Conservation (phyloP, 2,888 invertebrate species). For the Linnaemya tessellans region DNA sequence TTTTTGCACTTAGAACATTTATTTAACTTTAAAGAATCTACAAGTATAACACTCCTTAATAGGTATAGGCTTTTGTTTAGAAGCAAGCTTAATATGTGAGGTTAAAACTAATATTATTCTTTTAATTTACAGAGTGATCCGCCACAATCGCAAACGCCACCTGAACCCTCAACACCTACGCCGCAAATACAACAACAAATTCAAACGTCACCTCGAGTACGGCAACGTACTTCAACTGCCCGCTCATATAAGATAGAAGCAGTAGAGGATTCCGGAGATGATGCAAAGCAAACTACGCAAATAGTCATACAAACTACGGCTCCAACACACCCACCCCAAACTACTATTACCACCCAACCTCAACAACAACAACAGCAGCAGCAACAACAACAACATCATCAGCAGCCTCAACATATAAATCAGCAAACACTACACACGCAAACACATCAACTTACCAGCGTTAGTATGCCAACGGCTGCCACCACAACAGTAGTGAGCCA, state of each 20-base stretch:
- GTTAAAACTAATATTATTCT: too few species aligned
- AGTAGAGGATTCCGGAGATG: conserved; percentile 86
- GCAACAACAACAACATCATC: too few species aligned
- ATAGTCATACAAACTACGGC: conserved; percentile 84
- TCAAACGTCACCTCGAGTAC: conserved; percentile 80
- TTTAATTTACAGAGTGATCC: conserved; percentile 85
- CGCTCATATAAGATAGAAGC: conserved; percentile 86
- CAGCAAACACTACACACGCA: conserved; percentile 70
- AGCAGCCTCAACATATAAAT: conserved; percentile 70
- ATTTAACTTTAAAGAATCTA: too few species aligned
- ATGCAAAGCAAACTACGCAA: conserved; percentile 84
- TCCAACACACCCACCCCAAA: conserved; percentile 78
- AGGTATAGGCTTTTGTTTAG: too few species aligned
- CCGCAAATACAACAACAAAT: conserved; percentile 82
- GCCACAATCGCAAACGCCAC: conserved; percentile 87
- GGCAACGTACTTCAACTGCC: conserved; percentile 80
- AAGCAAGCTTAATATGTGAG: too few species aligned
- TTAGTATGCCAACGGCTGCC: conserved; percentile 67
- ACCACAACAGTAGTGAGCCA: conserved; percentile 80
- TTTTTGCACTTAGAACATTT: too few species aligned
- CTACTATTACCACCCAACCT: conserved; percentile 78
- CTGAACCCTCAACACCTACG: conserved; percentile 87
- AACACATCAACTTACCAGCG: conserved; percentile 71
- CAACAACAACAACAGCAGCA: conserved; percentile 75
- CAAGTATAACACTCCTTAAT: too few species aligned